These are phyloP conservation scores for Chloroclysta siterata DNA, from an alignment of 2,888 invertebrate genomes.

Conservation along the genomic window DNA sequence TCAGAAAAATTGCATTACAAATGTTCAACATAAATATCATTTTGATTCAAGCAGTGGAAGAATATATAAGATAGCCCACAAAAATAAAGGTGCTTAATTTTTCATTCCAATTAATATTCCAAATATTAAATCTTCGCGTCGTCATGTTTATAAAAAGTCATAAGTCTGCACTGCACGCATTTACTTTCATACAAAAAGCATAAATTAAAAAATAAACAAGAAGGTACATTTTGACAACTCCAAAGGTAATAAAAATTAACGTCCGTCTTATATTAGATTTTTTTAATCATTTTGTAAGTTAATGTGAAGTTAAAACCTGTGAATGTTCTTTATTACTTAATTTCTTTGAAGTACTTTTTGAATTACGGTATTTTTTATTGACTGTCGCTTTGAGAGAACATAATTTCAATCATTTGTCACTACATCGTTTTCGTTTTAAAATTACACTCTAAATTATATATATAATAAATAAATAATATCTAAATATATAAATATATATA, in stretches of 20 bases:
- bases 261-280: constrained; percentile 30
- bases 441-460: too few relatives aligned
- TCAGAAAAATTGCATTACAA: too few relatives aligned
- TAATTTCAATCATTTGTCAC: too few relatives aligned
- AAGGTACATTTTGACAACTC: constrained; percentile 24
- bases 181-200: background rate
- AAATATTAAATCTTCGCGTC: constrained; percentile 27
- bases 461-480: too few relatives aligned
- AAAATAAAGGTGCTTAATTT: constrained; percentile 7
- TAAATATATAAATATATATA: too few relatives aligned
- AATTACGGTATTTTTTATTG: constrained; percentile 30
- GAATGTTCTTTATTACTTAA: constrained; percentile 42
- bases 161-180: background rate
- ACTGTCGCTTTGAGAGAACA: constrained; percentile 22
- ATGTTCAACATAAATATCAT: too few relatives aligned
- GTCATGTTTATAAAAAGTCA: constrained; percentile 28
- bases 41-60: too few relatives aligned
- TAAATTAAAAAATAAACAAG: constrained; percentile 23
- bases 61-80: too few relatives aligned
- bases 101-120: constrained; percentile 15
- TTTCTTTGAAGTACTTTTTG: constrained; percentile 37
- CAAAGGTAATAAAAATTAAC: constrained; percentile 29
- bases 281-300: constrained; percentile 38
- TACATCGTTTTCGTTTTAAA: too few relatives aligned
- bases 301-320: constrained; percentile 35